These are phyloP conservation scores for Elegia similella DNA, from an alignment of 2,888 invertebrate species.

Conservation along the genomic window DNA sequence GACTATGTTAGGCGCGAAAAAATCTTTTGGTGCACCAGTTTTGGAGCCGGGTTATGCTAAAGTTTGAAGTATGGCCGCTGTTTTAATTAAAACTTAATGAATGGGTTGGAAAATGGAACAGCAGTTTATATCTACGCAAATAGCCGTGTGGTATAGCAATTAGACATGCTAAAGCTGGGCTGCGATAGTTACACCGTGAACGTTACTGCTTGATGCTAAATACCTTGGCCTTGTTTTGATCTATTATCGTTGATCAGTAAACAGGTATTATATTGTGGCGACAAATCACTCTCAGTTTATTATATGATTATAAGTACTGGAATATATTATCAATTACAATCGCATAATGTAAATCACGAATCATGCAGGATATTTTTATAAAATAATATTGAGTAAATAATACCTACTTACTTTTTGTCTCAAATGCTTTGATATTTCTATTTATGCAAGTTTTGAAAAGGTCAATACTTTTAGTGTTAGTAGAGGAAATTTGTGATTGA, in stretches of 20 bases:
- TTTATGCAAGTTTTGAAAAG: too few species aligned
- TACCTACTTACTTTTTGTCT: too few species aligned
- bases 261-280: not conserved
- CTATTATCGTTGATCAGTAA: constrained; percentile 1
- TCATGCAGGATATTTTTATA: too few species aligned
- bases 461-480: too few species aligned
- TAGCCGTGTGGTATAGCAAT: not conserved
- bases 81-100: constrained; percentile 17
- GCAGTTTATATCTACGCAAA: not conserved
- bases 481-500: too few species aligned
- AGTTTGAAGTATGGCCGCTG: constrained; percentile 21
- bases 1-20: constrained; percentile 21
- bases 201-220: constrained; percentile 1
- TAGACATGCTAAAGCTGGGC: constrained; percentile 8
- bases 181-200: constrained; percentile 5
- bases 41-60: not conserved
- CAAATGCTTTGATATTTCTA: too few species aligned
- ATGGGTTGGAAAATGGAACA: constrained; percentile 11
- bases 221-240: constrained; percentile 12
- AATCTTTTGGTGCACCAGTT: not conserved
- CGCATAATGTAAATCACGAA: too few species aligned
- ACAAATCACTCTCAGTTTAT: not conserved
- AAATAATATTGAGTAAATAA: too few species aligned
- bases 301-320: too few species aligned
- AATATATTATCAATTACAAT: too few species aligned